Conservation (phyloP, 2,797 vertebrate genomes). For the Propithecus deckenii region DNA sequence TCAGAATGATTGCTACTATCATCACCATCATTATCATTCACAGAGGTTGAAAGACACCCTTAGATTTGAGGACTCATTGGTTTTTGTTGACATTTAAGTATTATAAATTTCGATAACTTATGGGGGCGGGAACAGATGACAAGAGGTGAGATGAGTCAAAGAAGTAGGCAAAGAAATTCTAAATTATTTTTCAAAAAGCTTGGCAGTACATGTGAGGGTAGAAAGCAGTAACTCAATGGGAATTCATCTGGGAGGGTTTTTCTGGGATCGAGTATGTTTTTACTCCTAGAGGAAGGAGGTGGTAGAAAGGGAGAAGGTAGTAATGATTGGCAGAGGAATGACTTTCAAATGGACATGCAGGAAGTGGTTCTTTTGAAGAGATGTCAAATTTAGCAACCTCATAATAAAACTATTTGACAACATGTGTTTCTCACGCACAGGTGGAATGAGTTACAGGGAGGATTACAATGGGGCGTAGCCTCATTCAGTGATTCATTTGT, state of each 20-base stretch:
- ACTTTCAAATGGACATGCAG: not conserved
- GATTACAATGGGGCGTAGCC: not conserved
- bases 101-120: not conserved
- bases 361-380: not conserved
- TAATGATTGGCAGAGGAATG: not conserved
- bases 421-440: slow-evolving; percentile 12
- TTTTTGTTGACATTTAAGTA: slow-evolving; percentile 3
- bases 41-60: not conserved
- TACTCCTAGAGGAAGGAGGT: not conserved
- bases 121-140: not conserved
- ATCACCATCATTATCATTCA: not conserved
- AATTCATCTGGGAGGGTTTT: not conserved
- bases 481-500: slow-evolving; percentile 36
- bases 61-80: not conserved
- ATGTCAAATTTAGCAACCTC: not conserved
- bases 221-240: not conserved
- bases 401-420: slow-evolving; percentile 4
- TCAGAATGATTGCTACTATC: not conserved
- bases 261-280: not conserved
- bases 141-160: not conserved
- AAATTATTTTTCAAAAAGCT: not conserved
- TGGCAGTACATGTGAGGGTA: not conserved
- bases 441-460: slow-evolving; percentile 27
- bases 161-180: not conserved
- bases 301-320: not conserved